Percentiles rank a stretch among this genome's conserved stretches.
Conservation (phyloP, 2,888 invertebrate genomes). For the Liodrosophila aerea region DNA sequence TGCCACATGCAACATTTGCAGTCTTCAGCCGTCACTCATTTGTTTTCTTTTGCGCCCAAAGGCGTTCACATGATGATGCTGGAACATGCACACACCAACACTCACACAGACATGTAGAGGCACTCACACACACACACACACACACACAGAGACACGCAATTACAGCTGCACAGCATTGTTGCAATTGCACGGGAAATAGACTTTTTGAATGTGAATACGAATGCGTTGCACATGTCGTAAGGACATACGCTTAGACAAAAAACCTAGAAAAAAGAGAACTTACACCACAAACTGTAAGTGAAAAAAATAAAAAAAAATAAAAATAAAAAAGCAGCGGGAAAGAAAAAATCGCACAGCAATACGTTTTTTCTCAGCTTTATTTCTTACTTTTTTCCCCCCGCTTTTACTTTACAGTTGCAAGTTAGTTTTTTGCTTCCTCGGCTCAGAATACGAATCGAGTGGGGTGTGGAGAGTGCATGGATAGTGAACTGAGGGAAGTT, state of each 20-base stretch:
- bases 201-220: conserved; percentile 75
- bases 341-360: conserved; percentile 47
- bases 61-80: conserved; percentile 45
- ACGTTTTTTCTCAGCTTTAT: conserved; percentile 12
- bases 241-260: conserved; percentile 70
- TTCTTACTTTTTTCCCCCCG: conserved; percentile 27
- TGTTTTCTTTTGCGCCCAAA: conserved; percentile 68
- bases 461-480: neutral
- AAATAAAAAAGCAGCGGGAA: conserved; percentile 8
- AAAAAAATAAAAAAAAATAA: conserved; percentile 11
- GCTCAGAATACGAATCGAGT: conserved; percentile 34
- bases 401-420: conserved; percentile 55
- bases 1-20: conserved; percentile 62
- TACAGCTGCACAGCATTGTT: conserved; percentile 63
- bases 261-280: too few species aligned
- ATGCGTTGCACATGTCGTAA: conserved; percentile 69
- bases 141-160: conserved; percentile 31
- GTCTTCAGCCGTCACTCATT: conserved; percentile 72
- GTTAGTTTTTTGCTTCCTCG: conserved; percentile 24
- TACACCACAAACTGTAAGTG: conserved; percentile 23
- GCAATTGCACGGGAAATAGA: conserved; percentile 76
- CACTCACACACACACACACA: conserved; percentile 11
- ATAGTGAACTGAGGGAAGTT: neutral
- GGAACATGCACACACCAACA: conserved; percentile 38
- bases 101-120: conserved; percentile 21